Evolutionary conservation across 1,140 invertebrate species (phyloP).

Genomic region (Diploscapter pachys): DNA sequence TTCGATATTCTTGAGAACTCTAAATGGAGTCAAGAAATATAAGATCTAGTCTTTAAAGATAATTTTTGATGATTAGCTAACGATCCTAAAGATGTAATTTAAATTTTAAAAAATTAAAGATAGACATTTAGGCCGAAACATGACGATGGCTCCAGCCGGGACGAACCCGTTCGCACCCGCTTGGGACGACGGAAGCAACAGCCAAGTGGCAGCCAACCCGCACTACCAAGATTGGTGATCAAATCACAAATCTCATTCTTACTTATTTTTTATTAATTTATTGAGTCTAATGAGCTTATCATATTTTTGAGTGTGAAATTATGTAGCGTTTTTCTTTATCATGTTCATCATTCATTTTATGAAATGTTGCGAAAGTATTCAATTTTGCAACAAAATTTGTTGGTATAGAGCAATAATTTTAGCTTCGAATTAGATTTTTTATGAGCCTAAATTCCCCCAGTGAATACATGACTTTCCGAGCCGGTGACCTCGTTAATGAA

Average conservation of each 20-base stretch:
- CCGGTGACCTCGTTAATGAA: too few relatives aligned
- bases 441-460: too few relatives aligned
- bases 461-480: too few relatives aligned
- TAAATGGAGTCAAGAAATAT: neutral
- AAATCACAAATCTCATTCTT: neutral
- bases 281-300: conserved; percentile 9
- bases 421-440: neutral
- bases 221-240: conserved; percentile 27
- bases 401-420: neutral
- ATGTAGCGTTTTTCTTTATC: neutral
- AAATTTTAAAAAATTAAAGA: neutral
- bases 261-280: conserved; percentile 3
- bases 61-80: neutral
- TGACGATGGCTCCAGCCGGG: neutral
- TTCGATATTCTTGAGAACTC: neutral
- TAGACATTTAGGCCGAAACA: neutral
- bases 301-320: neutral
- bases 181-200: conserved; percentile 22
- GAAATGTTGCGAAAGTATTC: conserved; percentile 15
- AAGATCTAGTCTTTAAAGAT: neutral
- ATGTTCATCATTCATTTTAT: neutral
- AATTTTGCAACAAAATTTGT: conserved; percentile 16
- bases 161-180: conserved; percentile 22
- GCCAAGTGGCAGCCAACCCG: conserved; percentile 18
- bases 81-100: neutral